Evolutionary conservation across 2,797 vertebrate genomes (phyloP).

Genomic region (Triplophysa yarkandensis): DNA sequence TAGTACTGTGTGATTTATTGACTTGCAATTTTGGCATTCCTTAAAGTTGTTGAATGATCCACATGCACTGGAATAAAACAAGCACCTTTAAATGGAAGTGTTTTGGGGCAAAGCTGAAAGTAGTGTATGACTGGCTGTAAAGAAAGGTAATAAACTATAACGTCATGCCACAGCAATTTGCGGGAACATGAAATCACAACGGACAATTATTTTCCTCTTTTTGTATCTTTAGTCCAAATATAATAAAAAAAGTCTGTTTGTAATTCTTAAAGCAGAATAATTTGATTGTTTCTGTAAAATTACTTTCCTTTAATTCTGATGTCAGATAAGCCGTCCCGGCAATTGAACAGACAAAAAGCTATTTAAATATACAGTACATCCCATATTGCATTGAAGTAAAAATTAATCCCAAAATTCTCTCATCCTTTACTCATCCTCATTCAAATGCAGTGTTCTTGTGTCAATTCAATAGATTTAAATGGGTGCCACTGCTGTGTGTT

Average conservation of each 20-base stretch:
- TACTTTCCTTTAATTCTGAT: not conserved
- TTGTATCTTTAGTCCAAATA: too few species aligned
- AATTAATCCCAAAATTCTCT: too few species aligned
- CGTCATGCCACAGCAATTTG: too few species aligned
- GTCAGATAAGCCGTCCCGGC: not conserved
- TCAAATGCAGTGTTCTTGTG: too few species aligned
- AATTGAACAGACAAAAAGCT: not conserved
- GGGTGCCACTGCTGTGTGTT: too few species aligned
- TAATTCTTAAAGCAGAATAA: not conserved
- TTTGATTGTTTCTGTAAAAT: not conserved
- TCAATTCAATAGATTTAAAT: too few species aligned
- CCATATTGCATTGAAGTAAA: too few species aligned
- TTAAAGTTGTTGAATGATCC: constrained; percentile 2
- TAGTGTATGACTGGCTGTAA: not conserved
- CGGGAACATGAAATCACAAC: too few species aligned
- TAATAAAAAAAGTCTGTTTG: not conserved
- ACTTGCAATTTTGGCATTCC: constrained; percentile 2
- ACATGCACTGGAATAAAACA: constrained; percentile 10
- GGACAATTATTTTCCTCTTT: too few species aligned
- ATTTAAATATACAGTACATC: not conserved
- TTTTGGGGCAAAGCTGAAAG: not conserved
- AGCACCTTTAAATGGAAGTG: not conserved
- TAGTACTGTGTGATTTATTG: not conserved
- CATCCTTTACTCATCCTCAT: too few species aligned
- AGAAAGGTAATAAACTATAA: too few species aligned